These are phyloP conservation scores for Procapra przewalskii DNA, from an alignment of 2,113 vertebrate genomes.

Conservation along the genomic window DNA sequence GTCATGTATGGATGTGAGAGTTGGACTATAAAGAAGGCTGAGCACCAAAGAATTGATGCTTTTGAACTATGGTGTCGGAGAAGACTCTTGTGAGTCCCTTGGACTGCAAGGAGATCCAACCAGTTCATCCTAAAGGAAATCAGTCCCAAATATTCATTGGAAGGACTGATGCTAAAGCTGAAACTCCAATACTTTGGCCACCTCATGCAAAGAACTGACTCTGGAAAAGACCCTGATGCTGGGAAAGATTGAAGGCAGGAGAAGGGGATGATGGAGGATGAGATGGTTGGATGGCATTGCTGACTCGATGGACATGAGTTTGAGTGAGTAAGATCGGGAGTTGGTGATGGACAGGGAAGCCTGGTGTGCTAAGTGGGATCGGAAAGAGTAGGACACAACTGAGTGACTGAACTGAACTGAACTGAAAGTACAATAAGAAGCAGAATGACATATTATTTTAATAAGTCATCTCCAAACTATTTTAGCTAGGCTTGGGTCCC, in stretches of 20 bases:
- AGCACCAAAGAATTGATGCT: neutral
- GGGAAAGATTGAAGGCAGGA: neutral
- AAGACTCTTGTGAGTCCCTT: neutral
- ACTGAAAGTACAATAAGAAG: neutral
- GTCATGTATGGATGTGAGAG: neutral
- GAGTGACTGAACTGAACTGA: neutral
- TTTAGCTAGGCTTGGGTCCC: neutral
- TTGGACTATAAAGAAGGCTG: neutral
- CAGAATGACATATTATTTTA: neutral
- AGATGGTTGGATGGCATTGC: neutral
- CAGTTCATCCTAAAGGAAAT: neutral
- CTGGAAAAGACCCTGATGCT: neutral
- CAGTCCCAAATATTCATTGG: neutral
- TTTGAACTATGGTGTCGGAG: neutral
- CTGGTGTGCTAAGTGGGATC: neutral
- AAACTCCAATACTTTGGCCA: neutral
- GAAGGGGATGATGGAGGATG: neutral
- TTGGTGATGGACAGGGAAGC: neutral
- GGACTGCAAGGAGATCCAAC: neutral
- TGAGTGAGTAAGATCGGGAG: neutral
- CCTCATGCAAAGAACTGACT: neutral
- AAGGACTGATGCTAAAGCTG: neutral
- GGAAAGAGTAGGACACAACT: neutral
- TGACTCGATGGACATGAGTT: neutral
- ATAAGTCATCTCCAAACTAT: neutral